Base-by-base conservation (phyloP, 2,113 vertebrate species). In the Neotoma lepida region DNA sequence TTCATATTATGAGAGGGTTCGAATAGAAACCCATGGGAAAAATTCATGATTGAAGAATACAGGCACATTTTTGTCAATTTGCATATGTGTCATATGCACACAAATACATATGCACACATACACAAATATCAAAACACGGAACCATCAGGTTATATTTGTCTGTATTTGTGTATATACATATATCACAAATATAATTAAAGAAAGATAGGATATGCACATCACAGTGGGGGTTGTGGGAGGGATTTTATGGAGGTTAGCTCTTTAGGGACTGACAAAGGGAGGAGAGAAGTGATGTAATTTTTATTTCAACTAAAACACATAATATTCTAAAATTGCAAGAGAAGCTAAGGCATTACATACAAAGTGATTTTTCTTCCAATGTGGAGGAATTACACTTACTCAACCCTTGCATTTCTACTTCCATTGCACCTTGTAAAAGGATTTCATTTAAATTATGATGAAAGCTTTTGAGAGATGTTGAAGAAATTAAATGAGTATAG, bases 401-500 rank as follows among this genome's bases (percentile, higher is more conserved):
- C 35, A 96, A 68, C 87, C 12, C 35, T 33, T 51, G 77, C 76
- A 71, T 66, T 86, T 93, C 30, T 86, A 93, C 91, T 95, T 96
- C 66, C 81, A 49, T 61, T 93, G 35, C 18, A 56, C n/a, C 81
- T 92, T 95, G 22, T 91, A 95, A 92, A n/a, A 80, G 56, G 58
- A 87, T 89, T 96, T 96, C 49, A 89, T 80, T 88, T 96, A 96
- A 93, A 92, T 88, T 93, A 92, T 74, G 77, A 93, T 78, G 78
- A 95, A 96, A 90, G 71, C 81, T 96, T 95, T 93, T 78, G 70
- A 96, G 22, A 41, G 90, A 86, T 89, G 86, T 22, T 73, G 64
- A 85, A 89, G 49, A 95, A 93, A 97, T 95, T 91, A 97, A 86
- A 94, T 91, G 73, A 87, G 93, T 97, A 80, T 86, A 90, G 90